These are phyloP conservation scores for Motacilla tschutschensis DNA, from an alignment of 2,113 vertebrate species.

Conservation along the genomic window DNA sequence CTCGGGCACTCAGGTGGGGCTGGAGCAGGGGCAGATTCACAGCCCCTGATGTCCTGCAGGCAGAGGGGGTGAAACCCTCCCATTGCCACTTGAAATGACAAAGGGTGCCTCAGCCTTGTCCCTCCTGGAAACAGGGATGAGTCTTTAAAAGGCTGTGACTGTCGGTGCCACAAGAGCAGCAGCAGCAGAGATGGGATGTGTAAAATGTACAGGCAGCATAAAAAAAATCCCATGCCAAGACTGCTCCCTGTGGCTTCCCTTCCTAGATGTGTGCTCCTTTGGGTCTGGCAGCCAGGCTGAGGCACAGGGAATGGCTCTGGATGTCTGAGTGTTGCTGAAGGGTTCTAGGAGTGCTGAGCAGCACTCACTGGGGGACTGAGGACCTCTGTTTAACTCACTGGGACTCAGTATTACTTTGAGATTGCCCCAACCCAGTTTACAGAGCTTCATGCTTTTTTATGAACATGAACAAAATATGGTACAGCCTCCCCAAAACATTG, in stretches of 20 bases:
- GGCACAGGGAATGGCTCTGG: neutral
- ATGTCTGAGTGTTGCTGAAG: neutral
- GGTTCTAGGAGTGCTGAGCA: neutral
- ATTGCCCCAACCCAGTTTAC: neutral
- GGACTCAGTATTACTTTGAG: neutral
- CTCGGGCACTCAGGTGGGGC: neutral
- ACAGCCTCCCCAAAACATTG: neutral
- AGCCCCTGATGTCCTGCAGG: neutral
- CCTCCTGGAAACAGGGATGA: neutral
- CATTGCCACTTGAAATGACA: neutral
- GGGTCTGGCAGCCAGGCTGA: neutral
- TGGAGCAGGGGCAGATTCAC: neutral
- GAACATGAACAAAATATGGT: neutral
- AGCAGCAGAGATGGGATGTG: neutral
- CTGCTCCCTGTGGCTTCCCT: neutral
- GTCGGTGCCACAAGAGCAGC: neutral
- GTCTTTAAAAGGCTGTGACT: neutral
- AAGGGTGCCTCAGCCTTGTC: neutral
- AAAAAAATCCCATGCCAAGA: neutral
- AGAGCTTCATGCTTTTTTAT: neutral
- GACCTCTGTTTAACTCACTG: neutral
- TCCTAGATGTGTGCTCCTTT: fast-evolving
- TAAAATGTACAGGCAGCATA: neutral
- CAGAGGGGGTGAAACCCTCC: neutral
- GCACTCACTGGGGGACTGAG: neutral